phyloP scores from a whole-genome alignment of 92 coral and sea anemone species.

The Plumapathes pennacea region DNA sequence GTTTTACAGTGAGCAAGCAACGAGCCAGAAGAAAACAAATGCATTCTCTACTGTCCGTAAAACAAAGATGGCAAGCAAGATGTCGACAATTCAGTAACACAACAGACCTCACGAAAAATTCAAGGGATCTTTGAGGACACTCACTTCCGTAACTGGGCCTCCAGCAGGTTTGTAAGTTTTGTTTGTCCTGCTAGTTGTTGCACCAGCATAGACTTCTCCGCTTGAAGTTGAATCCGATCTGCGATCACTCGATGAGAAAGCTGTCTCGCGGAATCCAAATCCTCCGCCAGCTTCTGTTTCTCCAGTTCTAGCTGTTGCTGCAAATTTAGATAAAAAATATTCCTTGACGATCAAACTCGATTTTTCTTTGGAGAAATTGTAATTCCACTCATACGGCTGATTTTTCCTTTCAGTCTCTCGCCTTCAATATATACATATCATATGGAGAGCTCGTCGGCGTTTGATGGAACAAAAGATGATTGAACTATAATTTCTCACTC shows the following conservation, averaged over 20 bases:
- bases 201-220: constrained; percentile 75
- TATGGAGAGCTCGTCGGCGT: too few species aligned
- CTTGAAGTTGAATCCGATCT: constrained; percentile 70
- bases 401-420: too few species aligned
- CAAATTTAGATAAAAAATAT: background rate
- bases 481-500: too few species aligned
- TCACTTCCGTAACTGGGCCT: constrained; percentile 80
- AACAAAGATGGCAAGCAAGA: background rate
- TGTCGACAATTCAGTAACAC: background rate
- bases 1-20: too few species aligned
- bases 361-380: too few species aligned
- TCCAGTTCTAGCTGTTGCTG: constrained; percentile 80
- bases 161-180: constrained; percentile 76
- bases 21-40: too few species aligned
- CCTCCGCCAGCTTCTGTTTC: constrained; percentile 74
- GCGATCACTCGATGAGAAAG: constrained; percentile 82
- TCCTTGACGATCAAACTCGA: too few species aligned
- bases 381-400: too few species aligned
- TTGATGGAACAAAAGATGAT: too few species aligned
- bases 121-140: constrained; percentile 8
- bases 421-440: too few species aligned
- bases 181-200: constrained; percentile 82
- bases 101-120: background rate
- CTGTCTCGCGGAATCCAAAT: constrained; percentile 75
- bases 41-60: too few species aligned